Evolutionary conservation across 2,888 invertebrate species (phyloP).

Genomic region (Ophion ventricosus): DNA sequence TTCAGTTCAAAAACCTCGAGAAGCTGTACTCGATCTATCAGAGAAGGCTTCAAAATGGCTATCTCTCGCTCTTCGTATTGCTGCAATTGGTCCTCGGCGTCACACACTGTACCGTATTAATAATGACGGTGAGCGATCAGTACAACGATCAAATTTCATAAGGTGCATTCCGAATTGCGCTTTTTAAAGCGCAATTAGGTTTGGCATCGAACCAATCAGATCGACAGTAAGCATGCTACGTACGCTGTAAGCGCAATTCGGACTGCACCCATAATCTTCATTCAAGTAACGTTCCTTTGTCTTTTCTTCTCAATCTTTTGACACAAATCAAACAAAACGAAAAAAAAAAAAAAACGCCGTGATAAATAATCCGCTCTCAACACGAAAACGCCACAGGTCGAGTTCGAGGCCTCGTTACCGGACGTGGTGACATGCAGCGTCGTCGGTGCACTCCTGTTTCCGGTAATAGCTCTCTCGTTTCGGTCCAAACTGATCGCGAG

Average conservation of each 20-base stretch:
- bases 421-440: conserved; percentile 84
- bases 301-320: neutral
- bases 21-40: conserved; percentile 90
- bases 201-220: too few species aligned
- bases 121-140: conserved; percentile 83
- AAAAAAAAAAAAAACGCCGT: too few species aligned
- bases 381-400: conserved; percentile 71
- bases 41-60: conserved; percentile 90
- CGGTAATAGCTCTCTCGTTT: conserved; percentile 83
- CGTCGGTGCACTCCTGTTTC: conserved; percentile 81
- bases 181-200: too few species aligned
- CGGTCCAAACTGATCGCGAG: conserved; percentile 83
- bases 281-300: neutral
- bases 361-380: too few species aligned
- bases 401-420: conserved; percentile 78
- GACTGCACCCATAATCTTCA: too few species aligned
- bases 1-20: conserved; percentile 90
- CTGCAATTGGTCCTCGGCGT: conserved; percentile 88
- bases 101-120: conserved; percentile 86
- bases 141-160: neutral
- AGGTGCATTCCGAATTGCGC: too few species aligned
- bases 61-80: conserved; percentile 90
- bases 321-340: neutral
- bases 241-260: too few species aligned
- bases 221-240: too few species aligned